Base-by-base conservation (phyloP, 1,140 invertebrate genomes). In the Ericerus pela region DNA sequence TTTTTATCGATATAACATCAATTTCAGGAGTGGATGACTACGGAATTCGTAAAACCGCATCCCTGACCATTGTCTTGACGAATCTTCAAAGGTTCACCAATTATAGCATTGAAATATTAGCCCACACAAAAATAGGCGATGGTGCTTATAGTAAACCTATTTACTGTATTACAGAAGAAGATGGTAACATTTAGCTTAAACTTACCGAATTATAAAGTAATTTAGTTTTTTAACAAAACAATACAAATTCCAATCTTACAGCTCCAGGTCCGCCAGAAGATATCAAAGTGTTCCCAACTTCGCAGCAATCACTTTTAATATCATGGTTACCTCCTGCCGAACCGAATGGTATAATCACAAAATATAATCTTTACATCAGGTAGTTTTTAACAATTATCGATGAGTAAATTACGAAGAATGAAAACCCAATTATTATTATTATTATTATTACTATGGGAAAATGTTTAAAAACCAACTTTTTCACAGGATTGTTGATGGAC, bases 131-230 rank as follows among this genome's bases (percentile, higher is more conserved):
- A 43, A 85, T 86, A 43, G 92, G 93, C 1, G 87, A 92, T 69
- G 92, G 92, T 3, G 80, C 85, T 14, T 74, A 82, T 55, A 89
- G 88, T 52, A 73, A 78, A 16, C 80, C 88, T 1, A 78, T 93
- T 37, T 88, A 83, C 67, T 92, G 91, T 65, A 79, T 83, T 58
- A 96, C 93, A 18, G 80, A 89, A 62, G 88, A 96, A 75, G 90
- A 94, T 72, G 82, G 87, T 90, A 75, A 73, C 65, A 51, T 30
- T 33, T 41, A 8, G 5, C 20, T 41, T 16, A 41, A 33, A 41
- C 37, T 41, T 8, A 5, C 16, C 5, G 14, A 16, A 12, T 41
- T 4, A 41, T 41, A 12, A 41, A 18, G 20, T 16, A 41, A 6
- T 16, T 41, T 33, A 41, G 14, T 41, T 41, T 14, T 16, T n/a